Base-by-base conservation (phyloP, 2,797 vertebrate genomes). In the Spinus pinus region DNA sequence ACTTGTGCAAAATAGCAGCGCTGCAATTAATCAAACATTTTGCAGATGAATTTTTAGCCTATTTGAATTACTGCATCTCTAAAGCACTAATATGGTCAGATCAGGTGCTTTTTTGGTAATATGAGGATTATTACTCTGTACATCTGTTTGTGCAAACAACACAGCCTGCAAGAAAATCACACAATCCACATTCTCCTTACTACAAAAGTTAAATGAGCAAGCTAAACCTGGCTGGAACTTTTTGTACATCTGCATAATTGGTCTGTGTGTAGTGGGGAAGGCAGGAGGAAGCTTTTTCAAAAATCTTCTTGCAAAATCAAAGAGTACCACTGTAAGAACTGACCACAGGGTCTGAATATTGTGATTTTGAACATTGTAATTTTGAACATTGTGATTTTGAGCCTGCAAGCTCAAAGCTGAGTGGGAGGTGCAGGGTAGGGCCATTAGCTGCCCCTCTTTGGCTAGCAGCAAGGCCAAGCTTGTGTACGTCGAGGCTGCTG, bases 1-100 rank as follows among this genome's bases (percentile, higher is more conserved):
- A 75, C 65, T 57, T 41, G 27, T 3, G 16, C 54, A 79, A 65
- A 92, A 81, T 37, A 72, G 25, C 77, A 72, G 50, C 0, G 2
- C 8, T 71, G n/a, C 66, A 79, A 18, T 88, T 94, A 88, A 88
- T 92, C 69, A 84, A 50, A 90, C 5, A 18, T 91, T 93, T 92
- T n/a, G 81, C 46, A 78, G 57, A 71, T 1, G 2, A 39, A 22
- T 69, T 86, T 79, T 35, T 86, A 0, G 0, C 61, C 61, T 86
- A 2, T n/a, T 78, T 92, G 49, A 88, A 92, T 92, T 78, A 72
- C 64, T 91, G 60, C 37, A 35, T 77, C 60, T 16, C 50, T 69
- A 33, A 92, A 65, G 31, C 39, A 57, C 58, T 83, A 46, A 56
- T n/a, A n/a, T 21, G 50, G 66, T 46, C 54, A 42, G 19, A 88